Conservation (phyloP, 2,797 vertebrate genomes). For the Melanogrammus aeglefinus region DNA sequence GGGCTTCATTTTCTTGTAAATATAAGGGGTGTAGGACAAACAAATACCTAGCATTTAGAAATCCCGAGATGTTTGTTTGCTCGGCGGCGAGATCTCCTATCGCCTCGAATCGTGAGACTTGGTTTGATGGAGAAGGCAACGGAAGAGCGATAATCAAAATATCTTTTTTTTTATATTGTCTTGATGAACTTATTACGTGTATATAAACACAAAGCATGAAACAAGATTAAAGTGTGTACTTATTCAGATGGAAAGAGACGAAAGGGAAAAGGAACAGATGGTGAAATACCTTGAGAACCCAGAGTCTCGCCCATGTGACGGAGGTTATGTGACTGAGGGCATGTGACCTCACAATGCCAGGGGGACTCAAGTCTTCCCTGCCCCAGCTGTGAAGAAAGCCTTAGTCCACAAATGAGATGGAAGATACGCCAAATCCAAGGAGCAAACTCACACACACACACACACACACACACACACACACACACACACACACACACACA, state of each 20-base stretch:
- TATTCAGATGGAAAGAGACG: not conserved
- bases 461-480: not conserved
- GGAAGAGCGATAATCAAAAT: too few species aligned
- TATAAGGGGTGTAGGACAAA: too few species aligned
- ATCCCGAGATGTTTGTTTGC: too few species aligned
- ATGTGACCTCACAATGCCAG: constrained; percentile 25
- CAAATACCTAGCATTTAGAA: too few species aligned
- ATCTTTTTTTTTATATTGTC: too few species aligned
- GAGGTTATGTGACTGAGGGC: not conserved
- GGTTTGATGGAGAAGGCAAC: too few species aligned
- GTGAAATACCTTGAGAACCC: not conserved
- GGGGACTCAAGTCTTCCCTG: constrained; percentile 30
- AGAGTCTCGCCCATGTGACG: not conserved
- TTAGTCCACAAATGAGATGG: constrained; percentile 50
- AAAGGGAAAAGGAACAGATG: not conserved
- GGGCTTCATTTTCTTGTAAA: too few species aligned
- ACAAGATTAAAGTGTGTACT: not conserved
- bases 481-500: not conserved
- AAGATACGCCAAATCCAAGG: constrained; percentile 22
- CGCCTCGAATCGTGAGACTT: too few species aligned
- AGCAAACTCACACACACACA: not conserved
- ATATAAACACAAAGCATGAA: too few species aligned
- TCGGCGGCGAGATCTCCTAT: too few species aligned
- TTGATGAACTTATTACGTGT: too few species aligned
- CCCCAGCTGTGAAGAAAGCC: constrained; percentile 51